Base-by-base conservation (phyloP, 2,113 vertebrate genomes). In the Hippopotamus amphibius region DNA sequence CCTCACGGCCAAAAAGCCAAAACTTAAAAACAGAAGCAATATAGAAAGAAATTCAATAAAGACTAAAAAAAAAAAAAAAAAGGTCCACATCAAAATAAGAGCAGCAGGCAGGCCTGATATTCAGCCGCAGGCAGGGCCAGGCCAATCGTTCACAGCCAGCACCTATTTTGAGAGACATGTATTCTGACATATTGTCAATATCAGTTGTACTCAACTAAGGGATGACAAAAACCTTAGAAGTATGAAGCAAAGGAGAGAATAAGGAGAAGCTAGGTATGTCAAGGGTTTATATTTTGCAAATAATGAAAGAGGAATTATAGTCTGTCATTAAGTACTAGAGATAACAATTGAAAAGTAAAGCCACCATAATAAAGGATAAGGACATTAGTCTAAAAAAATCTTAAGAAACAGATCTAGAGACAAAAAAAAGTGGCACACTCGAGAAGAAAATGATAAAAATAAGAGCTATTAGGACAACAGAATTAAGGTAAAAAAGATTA, bases 201-300 rank as follows among this genome's bases (percentile, higher is more conserved):
- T 55, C 48, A 93, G 10, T 0, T 71, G 22, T 72, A 63, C 9
- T 79, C 71, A 79, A 55, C 30, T 30, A 55, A 71, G 37, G 63
- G n/a, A 63, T 63, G 7, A 43, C 48, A 63, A 46, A 48, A 59
- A 37, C 30, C 55, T 89, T 69, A 55, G 43, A 46, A 68, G 57
- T 43, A 90, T 9, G 61, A 30, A 69, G 46, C 53, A 71, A 85
- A 90, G 11, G 50, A n/a, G 3, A 81, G 11, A 93, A 77, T 59
- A 79, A 83, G 10, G 24, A 68, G 9, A 57, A 50, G 57, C 24
- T 59, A 65, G 21, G 2, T 80, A 57, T 80, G 86, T 94, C 87
- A 66, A 81, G 43, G n/a, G 37, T 50, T 96, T 72, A 26, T 66
- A 91, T 63, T 66, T 90, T 87, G 63, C 43, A 79, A 48, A 69